Base-by-base conservation (phyloP, 1,140 invertebrate species). In the Drosophila suzukii region DNA sequence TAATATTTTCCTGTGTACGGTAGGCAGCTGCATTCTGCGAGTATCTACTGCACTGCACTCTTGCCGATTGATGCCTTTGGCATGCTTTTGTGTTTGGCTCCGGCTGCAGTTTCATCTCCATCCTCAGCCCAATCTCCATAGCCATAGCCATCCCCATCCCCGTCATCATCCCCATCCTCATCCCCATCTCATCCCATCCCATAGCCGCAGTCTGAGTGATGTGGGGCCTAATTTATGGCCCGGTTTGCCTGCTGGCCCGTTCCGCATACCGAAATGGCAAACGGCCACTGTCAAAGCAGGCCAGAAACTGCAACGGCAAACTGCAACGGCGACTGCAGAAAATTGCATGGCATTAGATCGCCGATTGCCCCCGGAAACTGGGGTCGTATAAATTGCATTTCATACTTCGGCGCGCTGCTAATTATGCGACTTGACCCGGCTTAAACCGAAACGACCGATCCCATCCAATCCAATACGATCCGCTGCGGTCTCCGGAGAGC, bases 51-150 rank as follows among this genome's bases (percentile, higher is more conserved):
- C 79, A 60, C 61, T 54, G 75, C 72, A 88, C 66, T 83, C 63
- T 81, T 71, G 73, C 38, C 83, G 83, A 88, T 88, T 86, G 83
- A 86, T 86, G 83, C 82, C 78, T 81, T 78, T 86, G 66, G 82
- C 83, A 66, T 88, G 82, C 65, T 71, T 75, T 81, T 75, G 66
- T 62, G 73, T 71, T 70, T 75, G 68, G 62, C 57, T 59, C 57
- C 44, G 55, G 59, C 70, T 30, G 41, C 65, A 58, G 43, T 10
- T 36, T 12, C 65, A n/a, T 46, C 15, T 11, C 6, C 54, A 50
- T 12, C 7, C 41, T 12, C 32, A 56, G 10, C 13, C n/a, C 27
- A 49, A 60, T 12, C 47, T 11, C 10, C n/a, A 49, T 32, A n/a
- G 6, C 39, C 30, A 11, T 8, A 15, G 5, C 11, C 24, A 17